Base-by-base conservation (phyloP, 2,797 vertebrate genomes). In the Falco berigora region DNA sequence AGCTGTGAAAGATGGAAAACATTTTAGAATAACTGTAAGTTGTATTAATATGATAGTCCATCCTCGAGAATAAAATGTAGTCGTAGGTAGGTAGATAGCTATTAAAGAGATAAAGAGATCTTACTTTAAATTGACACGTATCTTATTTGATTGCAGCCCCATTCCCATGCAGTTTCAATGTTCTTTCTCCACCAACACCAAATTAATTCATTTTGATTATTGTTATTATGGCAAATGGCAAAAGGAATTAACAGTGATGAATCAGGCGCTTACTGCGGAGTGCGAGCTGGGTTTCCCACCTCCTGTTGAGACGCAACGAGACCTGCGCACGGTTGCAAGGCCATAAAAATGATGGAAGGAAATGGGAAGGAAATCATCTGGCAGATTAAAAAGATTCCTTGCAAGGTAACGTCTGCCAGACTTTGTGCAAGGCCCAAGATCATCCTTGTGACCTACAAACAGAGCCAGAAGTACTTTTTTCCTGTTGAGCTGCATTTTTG, bases 181-280 rank as follows among this genome's bases (percentile, higher is more conserved):
- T 49, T 95, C 92, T 74, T 88, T 77, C 87, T 59, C 47, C 32
- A 7, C 73, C 89, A 96, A 94, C 75, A 59, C 55, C 25, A 22
- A 94, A 97, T 96, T 96, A 97, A 97, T 97, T 97, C 78, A 50
- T 93, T 95, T 90, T 83, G 93, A 93, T 96, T 86, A 86, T 95
- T 94, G 90, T 90, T 96, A 86, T 96, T 96, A 89, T 9, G 78
- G 90, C 73, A 36, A 88, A 66, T 8, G 82, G 92, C 92, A 79
- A 61, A 68, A 56, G 75, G 95, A 92, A 94, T 92, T 73, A 93
- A 83, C 21, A 4, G 85, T 10, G 83, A 89, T 96, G 90, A 71
- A 90, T 91, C 91, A 75, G 85, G 78, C 4, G 9, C 94, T 73
- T 3, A 8, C 49, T 20, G 86, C 12, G 36, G 40, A 77, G 90